phyloP scores from a whole-genome alignment of 2,113 vertebrate genomes.

The Garra rufa region DNA sequence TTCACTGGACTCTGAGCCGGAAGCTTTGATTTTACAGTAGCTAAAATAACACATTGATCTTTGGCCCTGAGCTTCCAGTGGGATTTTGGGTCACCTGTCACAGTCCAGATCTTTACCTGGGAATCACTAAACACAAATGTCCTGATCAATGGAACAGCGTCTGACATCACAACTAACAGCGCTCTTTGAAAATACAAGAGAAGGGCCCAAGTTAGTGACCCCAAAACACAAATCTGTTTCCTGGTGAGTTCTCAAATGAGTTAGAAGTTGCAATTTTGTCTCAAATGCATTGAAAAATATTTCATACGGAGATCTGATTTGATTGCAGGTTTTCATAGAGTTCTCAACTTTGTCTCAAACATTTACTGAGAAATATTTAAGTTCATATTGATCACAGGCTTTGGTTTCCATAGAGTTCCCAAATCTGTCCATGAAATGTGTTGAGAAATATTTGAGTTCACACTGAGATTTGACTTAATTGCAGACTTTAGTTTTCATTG shows the following conservation, averaged over 20 bases:
- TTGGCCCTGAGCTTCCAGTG: background rate
- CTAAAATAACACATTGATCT: constrained; percentile 21
- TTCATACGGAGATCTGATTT: background rate
- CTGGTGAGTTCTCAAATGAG: background rate
- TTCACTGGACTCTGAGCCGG: background rate
- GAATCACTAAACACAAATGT: background rate
- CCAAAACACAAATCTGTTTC: background rate
- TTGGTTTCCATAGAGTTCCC: too few species aligned
- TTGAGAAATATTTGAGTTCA: too few species aligned
- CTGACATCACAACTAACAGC: background rate
- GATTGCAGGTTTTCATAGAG: background rate
- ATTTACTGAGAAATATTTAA: background rate
- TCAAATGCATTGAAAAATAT: background rate
- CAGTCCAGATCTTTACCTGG: background rate
- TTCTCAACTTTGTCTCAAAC: too few species aligned
- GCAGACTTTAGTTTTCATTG: too few species aligned
- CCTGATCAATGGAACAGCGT: background rate
- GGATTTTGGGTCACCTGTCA: background rate
- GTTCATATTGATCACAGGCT: too few species aligned
- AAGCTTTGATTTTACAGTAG: constrained; percentile 25
- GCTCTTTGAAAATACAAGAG: background rate
- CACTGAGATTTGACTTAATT: too few species aligned
- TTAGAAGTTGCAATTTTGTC: background rate
- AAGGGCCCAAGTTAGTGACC: background rate
- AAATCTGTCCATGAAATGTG: too few species aligned